Evolutionary conservation across 2,888 invertebrate species (phyloP).

Genomic region (Asteroscopus sphinx): DNA sequence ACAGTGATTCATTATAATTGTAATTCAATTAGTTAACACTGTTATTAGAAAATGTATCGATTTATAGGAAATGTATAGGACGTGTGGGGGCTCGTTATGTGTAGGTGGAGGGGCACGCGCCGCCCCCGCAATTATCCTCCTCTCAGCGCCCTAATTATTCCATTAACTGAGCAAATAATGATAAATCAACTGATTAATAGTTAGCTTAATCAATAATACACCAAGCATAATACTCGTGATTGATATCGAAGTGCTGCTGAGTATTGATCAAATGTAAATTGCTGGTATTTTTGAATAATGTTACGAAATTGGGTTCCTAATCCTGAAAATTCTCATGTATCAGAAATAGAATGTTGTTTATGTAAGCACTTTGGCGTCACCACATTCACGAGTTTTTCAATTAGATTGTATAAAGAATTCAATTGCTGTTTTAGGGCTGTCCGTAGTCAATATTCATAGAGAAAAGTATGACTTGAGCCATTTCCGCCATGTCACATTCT

Average conservation of each 20-base stretch:
- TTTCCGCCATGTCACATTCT: conserved; percentile 26
- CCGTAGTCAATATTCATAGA: conserved; percentile 32
- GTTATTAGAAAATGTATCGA: conserved; percentile 19
- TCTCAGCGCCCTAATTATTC: conserved; percentile 79
- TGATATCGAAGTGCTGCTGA: conserved; percentile 34
- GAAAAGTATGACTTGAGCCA: conserved; percentile 10
- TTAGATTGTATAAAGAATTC: conserved; percentile 72
- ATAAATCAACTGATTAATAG: conserved; percentile 78
- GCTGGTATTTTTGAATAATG: conserved; percentile 11
- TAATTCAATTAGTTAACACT: conserved; percentile 8
- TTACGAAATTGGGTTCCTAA: conserved; percentile 2
- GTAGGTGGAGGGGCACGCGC: conserved; percentile 49
- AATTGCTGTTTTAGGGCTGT: conserved; percentile 65
- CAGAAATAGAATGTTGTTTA: conserved; percentile 46
- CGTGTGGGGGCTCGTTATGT: conserved; percentile 62
- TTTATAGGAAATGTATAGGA: conserved; percentile 38
- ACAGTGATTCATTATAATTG: background rate
- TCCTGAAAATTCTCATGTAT: conserved; percentile 18
- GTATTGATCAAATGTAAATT: conserved; percentile 25
- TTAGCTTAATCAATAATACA: conserved; percentile 44
- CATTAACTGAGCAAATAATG: conserved; percentile 85
- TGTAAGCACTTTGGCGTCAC: no score
- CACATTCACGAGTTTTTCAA: conserved; percentile 69
- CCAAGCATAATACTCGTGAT: conserved; percentile 29
- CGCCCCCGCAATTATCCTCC: conserved; percentile 73